Conservation (phyloP, 2,888 invertebrate species). For the Apamea epomidion region DNA sequence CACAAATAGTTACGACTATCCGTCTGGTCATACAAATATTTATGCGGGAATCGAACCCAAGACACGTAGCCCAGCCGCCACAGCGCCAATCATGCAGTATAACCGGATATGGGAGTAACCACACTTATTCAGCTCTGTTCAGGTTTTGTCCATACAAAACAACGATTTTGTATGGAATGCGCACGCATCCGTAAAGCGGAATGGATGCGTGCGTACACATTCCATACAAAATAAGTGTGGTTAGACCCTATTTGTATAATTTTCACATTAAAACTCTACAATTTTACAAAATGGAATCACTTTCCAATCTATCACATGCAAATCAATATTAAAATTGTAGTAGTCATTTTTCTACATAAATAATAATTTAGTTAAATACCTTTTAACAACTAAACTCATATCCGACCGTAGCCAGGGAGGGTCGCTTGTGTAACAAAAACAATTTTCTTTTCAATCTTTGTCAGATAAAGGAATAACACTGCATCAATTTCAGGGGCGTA, state of each 20-base stretch:
- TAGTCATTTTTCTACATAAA: background rate
- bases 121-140: too few relatives aligned
- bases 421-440: constrained; percentile 51
- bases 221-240: too few relatives aligned
- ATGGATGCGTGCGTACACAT: too few relatives aligned
- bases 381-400: constrained; percentile 48
- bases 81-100: background rate
- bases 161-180: too few relatives aligned
- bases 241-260: background rate
- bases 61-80: background rate
- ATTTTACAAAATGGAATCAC: background rate
- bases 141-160: too few relatives aligned
- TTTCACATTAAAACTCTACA: background rate
- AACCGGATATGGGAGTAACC: too few relatives aligned
- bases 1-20: background rate
- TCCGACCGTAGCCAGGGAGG: constrained; percentile 41
- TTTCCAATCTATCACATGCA: constrained; percentile 16
- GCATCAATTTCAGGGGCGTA: background rate
- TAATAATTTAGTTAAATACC: constrained; percentile 34
- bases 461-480: background rate
- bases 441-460: constrained; percentile 39
- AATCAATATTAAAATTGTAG: background rate
- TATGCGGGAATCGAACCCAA: background rate
- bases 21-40: too few relatives aligned
- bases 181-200: too few relatives aligned